Base-by-base conservation (phyloP, 2,888 invertebrate genomes). In the Amaurobius ferox region DNA sequence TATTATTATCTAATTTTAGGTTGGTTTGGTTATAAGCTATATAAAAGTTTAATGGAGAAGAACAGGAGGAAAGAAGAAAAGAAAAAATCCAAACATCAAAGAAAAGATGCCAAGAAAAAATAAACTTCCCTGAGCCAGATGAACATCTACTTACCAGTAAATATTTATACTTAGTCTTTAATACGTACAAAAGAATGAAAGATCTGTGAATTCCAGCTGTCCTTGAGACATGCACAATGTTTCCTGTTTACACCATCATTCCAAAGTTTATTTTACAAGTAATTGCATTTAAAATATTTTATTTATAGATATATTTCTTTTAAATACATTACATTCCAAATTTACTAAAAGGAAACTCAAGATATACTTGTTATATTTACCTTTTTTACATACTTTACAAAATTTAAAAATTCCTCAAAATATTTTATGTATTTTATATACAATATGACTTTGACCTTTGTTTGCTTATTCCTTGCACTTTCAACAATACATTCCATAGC, bases 21-120 rank as follows among this genome's bases (percentile, higher is more conserved):
- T 87, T 95, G 96, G 92, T 96, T 97, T 92, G 95, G 95, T 87
- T 96, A 95, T 93, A 96, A 96, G 91, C 92, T 97, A 74, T 95
- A 95, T 92, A 94, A 94, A 91, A 95, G 95, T 77, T 92, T 96
- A 89, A 94, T 94, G 89, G 95, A 95, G 30, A 95, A 95, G 90
- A 94, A 96, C 89, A 92, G 93, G 87, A 95, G 94, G 90, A 93
- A 94, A 88, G 95, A 96, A 91, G 96, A 96, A 90, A 97, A 97
- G 92, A 94, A 94, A 90, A 95, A 94, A 90, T 92, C 93, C 85
- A 96, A 96, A 91, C 95, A 95, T 90, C 93, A 94, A 91, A 95
- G 95, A 90, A 96, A 96, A 93, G 95, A 95, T 88, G 91, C 90
- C 86, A 90, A 88, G 35, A 90, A 90, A 78, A 90, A 90, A 77